A percentile compares a stretch with the other conserved stretches of the same genome.
phyloP scores from a whole-genome alignment of 1,140 invertebrate genomes.

The Conus ventricosus region DNA sequence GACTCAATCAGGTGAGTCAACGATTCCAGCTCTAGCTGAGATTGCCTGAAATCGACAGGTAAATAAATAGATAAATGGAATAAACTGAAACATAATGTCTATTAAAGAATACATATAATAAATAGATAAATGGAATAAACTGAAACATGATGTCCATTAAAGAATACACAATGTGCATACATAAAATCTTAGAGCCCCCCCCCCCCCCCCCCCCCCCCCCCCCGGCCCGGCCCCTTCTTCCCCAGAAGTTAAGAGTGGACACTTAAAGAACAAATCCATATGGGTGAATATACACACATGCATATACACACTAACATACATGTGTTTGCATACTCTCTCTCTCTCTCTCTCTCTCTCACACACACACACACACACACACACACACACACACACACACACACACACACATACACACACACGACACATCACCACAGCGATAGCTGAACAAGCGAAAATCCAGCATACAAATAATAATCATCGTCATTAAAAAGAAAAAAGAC shows the following conservation, averaged over 20 bases:
- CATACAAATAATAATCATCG: neutral
- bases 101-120: neutral
- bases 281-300: neutral
- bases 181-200: too few relatives aligned
- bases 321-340: neutral
- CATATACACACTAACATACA: neutral
- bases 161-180: too few relatives aligned
- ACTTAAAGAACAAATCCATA: neutral
- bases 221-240: too few relatives aligned
- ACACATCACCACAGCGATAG: too few relatives aligned
- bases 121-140: neutral
- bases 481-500: neutral
- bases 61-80: neutral
- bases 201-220: too few relatives aligned
- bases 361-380: too few relatives aligned
- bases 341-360: too few relatives aligned
- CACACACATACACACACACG: too few relatives aligned
- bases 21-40: slow-evolving; percentile 85
- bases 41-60: slow-evolving; percentile 76
- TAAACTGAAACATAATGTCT: too few relatives aligned
- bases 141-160: too few relatives aligned
- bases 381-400: too few relatives aligned
- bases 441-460: neutral
- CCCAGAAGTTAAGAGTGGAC: too few relatives aligned
- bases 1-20: slow-evolving; percentile 86